Evolutionary conservation across 1,140 invertebrate species (phyloP), one percentile per base, ranked within the genome.

Genomic region (Charaxes varanes): DNA sequence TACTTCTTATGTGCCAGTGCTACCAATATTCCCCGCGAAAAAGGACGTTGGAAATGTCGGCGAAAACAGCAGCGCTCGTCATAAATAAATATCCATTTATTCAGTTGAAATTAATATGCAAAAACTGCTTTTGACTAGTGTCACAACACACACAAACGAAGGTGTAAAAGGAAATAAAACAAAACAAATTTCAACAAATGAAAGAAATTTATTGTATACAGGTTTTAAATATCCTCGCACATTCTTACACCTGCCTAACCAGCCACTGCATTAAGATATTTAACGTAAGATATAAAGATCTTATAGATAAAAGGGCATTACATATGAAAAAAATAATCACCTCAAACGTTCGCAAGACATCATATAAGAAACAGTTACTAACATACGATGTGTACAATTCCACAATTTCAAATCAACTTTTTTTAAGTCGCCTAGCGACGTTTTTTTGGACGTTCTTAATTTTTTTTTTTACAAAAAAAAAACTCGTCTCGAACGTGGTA

Each of bases 121-220:
- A n/a, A n/a, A n/a, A n/a, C n/a, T n/a, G n/a, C n/a, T n/a, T n/a
- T n/a, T n/a, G n/a, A n/a, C n/a, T n/a, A n/a, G n/a, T n/a, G n/a
- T n/a, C n/a, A n/a, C n/a, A n/a, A n/a, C n/a, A n/a, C n/a, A n/a
- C n/a, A n/a, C n/a, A n/a, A n/a, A n/a, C n/a, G n/a, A n/a, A n/a
- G n/a, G n/a, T n/a, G n/a, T n/a, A n/a, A n/a, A n/a, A n/a, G 15
- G 22, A 74, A 79, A 82, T 76, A 56, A 79, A 80, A 80, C 71
- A 70, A 74, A 58, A 44, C 40, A 65, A 58, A 62, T 41, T 58
- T 83, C 79, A 83, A 83, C 79, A 83, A 83, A 83, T 83, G 79
- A 83, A 83, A 80, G 79, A 80, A 83, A 80, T 83, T 80, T 83
- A 83, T 83, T 83, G 79, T 83, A 83, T 83, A 83, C 74, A 80